Conservation (phyloP, 2,888 invertebrate species). For the Platynereis dumerilii region DNA sequence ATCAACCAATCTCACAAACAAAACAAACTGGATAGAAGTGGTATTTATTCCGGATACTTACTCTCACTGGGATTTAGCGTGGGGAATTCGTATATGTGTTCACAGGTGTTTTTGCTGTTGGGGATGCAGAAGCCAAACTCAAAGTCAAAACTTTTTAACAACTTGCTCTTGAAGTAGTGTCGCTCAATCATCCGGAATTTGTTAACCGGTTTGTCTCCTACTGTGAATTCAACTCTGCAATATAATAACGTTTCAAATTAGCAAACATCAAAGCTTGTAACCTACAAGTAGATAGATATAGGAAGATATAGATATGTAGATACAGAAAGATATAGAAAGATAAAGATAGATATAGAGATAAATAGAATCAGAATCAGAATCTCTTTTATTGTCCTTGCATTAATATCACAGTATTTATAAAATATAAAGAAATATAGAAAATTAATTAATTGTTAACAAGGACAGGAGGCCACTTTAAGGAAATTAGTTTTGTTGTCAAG, state of each 20-base stretch:
- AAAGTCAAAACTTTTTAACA: constrained; percentile 97
- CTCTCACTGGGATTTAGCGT: constrained; percentile 83
- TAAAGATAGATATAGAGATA: no score
- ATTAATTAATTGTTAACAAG: no score
- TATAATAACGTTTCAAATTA: constrained; percentile 13
- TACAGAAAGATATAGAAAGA: no score
- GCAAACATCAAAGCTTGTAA: not conserved
- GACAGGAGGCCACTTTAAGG: no score
- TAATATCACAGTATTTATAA: not conserved
- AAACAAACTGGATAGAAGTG: no score
- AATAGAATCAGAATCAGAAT: no score
- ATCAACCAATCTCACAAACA: no score
- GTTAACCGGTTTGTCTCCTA: constrained; percentile 87
- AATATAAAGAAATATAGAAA: no score
- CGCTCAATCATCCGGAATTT: constrained; percentile 98
- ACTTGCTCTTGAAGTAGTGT: constrained; percentile 91
- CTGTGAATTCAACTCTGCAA: constrained; percentile 91
- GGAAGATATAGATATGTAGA: constrained; percentile 1
- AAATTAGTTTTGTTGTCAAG: no score
- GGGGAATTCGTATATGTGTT: constrained; percentile 99
- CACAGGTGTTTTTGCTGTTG: constrained; percentile 95
- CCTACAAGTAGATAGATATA: not conserved
- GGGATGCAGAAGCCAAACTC: constrained; percentile 99
- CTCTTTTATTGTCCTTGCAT: no score
- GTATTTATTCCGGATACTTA: constrained; percentile 66